Conservation (phyloP, 2,113 vertebrate genomes). For the Clarias gariepinus region DNA sequence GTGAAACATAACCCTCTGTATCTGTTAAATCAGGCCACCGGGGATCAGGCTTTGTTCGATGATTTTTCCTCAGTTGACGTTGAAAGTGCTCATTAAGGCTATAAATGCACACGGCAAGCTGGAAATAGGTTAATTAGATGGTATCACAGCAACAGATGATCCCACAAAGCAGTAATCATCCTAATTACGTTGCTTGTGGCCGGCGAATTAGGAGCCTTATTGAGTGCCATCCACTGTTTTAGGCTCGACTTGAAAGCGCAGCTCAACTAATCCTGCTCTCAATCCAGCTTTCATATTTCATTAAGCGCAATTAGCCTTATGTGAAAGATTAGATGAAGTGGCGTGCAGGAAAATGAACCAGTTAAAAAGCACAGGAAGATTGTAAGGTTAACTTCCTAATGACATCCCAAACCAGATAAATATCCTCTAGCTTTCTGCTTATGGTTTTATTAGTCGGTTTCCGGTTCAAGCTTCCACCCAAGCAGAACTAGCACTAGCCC, state of each 20-base stretch:
- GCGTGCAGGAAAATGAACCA: not conserved
- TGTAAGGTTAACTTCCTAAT: not conserved
- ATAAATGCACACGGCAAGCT: slow-evolving; percentile 66
- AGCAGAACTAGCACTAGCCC: not conserved
- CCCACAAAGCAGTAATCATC: slow-evolving; percentile 63
- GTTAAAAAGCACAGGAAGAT: not conserved
- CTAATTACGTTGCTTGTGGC: slow-evolving; percentile 67
- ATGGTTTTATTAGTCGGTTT: not conserved
- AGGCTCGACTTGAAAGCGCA: slow-evolving; percentile 33
- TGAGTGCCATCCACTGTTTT: slow-evolving; percentile 47
- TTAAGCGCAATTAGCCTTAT: not conserved
- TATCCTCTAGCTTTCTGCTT: not conserved
- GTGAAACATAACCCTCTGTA: slow-evolving; percentile 52
- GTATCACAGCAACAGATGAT: slow-evolving; percentile 70
- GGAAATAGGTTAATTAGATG: slow-evolving; percentile 73
- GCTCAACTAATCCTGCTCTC: not conserved
- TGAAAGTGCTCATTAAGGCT: slow-evolving; percentile 63
- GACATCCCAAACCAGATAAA: not conserved
- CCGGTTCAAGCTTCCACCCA: not conserved
- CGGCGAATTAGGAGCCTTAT: slow-evolving; percentile 61
- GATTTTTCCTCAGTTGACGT: slow-evolving; percentile 61
- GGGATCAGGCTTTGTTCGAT: slow-evolving; percentile 52
- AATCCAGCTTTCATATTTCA: not conserved
- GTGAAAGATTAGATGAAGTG: not conserved
- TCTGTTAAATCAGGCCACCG: slow-evolving; percentile 55